These are phyloP conservation scores for Apostichopus leukothele DNA, from an alignment of 53 echinoderm and acorn worm genomes.

Conservation along the genomic window DNA sequence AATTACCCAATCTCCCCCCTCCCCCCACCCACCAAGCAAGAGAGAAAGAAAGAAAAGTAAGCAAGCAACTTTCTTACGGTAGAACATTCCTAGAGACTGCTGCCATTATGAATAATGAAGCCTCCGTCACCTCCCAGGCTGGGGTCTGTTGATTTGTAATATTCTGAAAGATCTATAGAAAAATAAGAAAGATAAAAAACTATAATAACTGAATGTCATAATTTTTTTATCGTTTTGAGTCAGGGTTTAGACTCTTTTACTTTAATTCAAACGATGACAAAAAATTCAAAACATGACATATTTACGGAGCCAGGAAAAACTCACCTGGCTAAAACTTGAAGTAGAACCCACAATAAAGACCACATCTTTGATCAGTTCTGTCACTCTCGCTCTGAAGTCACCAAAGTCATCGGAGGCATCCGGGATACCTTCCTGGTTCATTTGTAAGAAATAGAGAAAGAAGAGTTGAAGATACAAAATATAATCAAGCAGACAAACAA, in stretches of 20 bases:
- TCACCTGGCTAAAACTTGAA: conserved; percentile 88
- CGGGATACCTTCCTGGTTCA: conserved; percentile 82
- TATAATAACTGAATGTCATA: not conserved
- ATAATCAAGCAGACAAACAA: not conserved
- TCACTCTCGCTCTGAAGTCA: conserved; percentile 84
- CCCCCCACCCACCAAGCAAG: too few relatives aligned
- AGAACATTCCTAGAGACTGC: conserved; percentile 92
- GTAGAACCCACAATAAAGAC: conserved; percentile 93
- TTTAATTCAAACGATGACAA: not conserved
- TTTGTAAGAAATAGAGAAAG: not conserved
- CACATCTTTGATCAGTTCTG: conserved; percentile 87
- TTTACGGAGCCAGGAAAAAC: not conserved
- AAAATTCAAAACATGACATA: not conserved
- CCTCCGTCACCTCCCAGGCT: conserved; percentile 91
- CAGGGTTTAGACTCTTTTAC: too few relatives aligned
- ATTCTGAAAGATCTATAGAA: conserved; percentile 79
- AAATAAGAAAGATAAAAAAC: not conserved
- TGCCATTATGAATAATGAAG: conserved; percentile 87
- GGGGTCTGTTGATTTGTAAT: conserved; percentile 79
- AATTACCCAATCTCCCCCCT: too few relatives aligned
- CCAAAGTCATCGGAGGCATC: conserved; percentile 92
- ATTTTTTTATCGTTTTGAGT: too few relatives aligned
- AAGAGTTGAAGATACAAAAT: not conserved
- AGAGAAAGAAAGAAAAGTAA: too few relatives aligned
- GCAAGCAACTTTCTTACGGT: conserved; percentile 65